Evolutionary conservation across 2,797 vertebrate genomes (phyloP).

Genomic region (Acanthurus tractus): DNA sequence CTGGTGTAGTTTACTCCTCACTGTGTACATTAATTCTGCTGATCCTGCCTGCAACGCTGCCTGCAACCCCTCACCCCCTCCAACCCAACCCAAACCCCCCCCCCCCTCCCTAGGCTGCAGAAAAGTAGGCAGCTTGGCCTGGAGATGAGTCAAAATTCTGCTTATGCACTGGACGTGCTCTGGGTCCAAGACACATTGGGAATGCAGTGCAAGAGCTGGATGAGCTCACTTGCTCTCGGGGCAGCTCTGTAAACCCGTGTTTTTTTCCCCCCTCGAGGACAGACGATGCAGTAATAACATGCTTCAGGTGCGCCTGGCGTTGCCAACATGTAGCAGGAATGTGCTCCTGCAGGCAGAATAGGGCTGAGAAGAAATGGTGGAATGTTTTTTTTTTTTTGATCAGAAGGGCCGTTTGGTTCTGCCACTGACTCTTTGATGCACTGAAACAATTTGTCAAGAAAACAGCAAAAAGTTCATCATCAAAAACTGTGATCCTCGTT

Average conservation of each 20-base stretch:
- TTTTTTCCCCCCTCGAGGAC: conserved; percentile 27
- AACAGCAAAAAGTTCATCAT: neutral
- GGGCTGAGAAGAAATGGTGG: conserved; percentile 27
- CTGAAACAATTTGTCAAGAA: neutral
- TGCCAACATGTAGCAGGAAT: conserved; percentile 65
- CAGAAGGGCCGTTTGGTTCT: conserved; percentile 28
- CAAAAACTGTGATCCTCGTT: neutral
- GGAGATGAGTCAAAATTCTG: conserved; percentile 36
- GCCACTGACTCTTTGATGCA: neutral
- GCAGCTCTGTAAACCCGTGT: conserved; percentile 45
- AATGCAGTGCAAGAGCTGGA: conserved; percentile 24
- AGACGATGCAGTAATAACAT: conserved; percentile 54
- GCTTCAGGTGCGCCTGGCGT: conserved; percentile 68
- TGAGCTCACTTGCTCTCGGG: conserved; percentile 47
- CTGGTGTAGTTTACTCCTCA: conserved; percentile 72
- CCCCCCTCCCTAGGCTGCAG: neutral
- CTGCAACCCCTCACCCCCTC: conserved; percentile 19
- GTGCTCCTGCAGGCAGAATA: conserved; percentile 58
- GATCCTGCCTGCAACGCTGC: conserved; percentile 28
- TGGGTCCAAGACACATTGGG: conserved; percentile 23
- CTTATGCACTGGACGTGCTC: conserved; percentile 31
- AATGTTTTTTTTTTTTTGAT: conserved; percentile 55
- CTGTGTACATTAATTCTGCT: conserved; percentile 60
- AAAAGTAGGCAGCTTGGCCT: conserved; percentile 21
- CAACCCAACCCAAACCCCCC: too few species aligned